Evolutionary conservation across 2,888 invertebrate genomes (phyloP), one percentile per base, ranked within the genome.

Genomic region (Drosophila paramelanica): DNA sequence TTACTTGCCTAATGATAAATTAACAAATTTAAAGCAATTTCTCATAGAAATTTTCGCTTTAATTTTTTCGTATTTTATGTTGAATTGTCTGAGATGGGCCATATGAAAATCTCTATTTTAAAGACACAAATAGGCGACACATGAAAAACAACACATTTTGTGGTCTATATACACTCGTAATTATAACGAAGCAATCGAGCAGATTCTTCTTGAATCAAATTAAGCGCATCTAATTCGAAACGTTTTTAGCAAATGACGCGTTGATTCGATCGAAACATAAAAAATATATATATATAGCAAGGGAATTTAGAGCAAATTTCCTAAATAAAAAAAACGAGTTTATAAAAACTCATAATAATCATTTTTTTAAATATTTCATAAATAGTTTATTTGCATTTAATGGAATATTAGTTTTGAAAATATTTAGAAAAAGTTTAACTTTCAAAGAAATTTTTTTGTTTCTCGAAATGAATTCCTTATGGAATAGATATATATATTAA

Each of bases 161-260:
- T 47, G 46, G 43, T 43, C 45, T 13, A 27, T 27, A 53, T 55
- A 69, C 39, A 47, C 43, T 39, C 27, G 38, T 43, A 53, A 75
- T 53, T 52, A 75, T 53, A 53, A 39, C 31, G 23, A 43, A 38
- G 51, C 55, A 49, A 56, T 58, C 25, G 46, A 64, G 36, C 41
- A 50, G 10, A 33, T 59, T 57, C 41, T 17, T 60, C 13, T 36
- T 36, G 5, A 36, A 14, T 50, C 7, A 67, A 85, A 75, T 86
- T 65, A 72, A 76, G 75, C 80, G 77, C 51, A 79, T 43, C 88
- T 73, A 75, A 88, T 85, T 75, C 43, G 50, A 38, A 69, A 75
- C 53, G 49, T 67, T 45, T 52, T 65, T 17, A 1, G 20, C 51
- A 57, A 82, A 85, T 67, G 88, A 73, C 65, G 67, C 77, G 55